Evolutionary conservation across 2,888 invertebrate species (phyloP).

Genomic region (Diaphora mendica): DNA sequence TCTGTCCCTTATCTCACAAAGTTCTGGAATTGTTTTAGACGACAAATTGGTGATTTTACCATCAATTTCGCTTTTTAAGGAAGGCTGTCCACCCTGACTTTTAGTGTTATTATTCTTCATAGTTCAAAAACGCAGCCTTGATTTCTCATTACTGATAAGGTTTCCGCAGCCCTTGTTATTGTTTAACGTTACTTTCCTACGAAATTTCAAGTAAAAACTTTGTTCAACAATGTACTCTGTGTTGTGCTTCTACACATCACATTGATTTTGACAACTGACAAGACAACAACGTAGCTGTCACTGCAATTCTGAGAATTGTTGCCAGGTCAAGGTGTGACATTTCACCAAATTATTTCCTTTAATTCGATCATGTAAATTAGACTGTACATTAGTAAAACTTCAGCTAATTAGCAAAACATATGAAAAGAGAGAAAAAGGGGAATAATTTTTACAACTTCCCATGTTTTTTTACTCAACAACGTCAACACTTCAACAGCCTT

Average conservation of each 20-base stretch:
- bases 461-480: too few relatives aligned
- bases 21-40: slow-evolving; percentile 77
- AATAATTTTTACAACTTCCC: too few relatives aligned
- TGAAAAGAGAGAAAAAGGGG: too few relatives aligned
- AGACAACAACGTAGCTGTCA: background rate
- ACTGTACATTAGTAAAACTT: too few relatives aligned
- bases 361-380: too few relatives aligned
- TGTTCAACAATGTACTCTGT: background rate
- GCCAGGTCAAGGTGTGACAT: background rate
- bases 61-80: slow-evolving; percentile 81
- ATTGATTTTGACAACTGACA: too few relatives aligned
- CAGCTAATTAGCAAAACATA: background rate
- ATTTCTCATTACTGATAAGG: background rate
- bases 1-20: slow-evolving; percentile 84
- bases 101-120: slow-evolving; percentile 75
- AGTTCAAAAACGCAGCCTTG: slow-evolving; percentile 19
- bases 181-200: background rate
- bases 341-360: too few relatives aligned
- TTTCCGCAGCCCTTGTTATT: background rate
- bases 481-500: too few relatives aligned
- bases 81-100: slow-evolving; percentile 81
- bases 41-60: slow-evolving; percentile 84
- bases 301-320: background rate
- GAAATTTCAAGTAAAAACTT: too few relatives aligned
- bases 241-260: background rate